Evolutionary conservation across 2,113 vertebrate genomes (phyloP).

Genomic region (Zosterops lateralis): DNA sequence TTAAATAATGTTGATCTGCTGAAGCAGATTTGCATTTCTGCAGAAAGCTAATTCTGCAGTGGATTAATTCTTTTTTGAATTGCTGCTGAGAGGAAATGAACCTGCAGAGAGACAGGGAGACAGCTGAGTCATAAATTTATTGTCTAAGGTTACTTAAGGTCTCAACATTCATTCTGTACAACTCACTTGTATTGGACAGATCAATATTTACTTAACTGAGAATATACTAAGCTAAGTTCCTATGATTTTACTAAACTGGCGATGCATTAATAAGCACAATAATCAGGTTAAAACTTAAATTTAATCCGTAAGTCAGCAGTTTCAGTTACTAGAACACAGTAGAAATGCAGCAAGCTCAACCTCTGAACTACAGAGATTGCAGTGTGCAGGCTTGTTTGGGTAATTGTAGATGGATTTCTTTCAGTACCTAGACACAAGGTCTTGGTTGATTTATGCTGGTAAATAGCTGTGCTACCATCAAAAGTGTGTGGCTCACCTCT

Average conservation of each 20-base stretch:
- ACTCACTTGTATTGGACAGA: background rate
- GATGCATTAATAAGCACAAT: background rate
- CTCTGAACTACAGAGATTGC: background rate
- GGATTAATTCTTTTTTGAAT: conserved; percentile 22
- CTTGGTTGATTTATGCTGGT: background rate
- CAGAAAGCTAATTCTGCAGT: conserved; percentile 11
- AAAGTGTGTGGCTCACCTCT: background rate
- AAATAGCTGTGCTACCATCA: background rate
- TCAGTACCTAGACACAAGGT: background rate
- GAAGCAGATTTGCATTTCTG: conserved; percentile 36
- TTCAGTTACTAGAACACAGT: background rate
- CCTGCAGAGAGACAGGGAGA: background rate
- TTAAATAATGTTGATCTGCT: background rate
- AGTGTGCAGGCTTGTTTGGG: background rate
- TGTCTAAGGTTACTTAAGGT: conserved; percentile 8
- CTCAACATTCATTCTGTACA: background rate
- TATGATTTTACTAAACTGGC: background rate
- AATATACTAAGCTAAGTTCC: background rate
- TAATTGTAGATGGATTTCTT: background rate
- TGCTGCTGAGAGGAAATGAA: conserved; percentile 29
- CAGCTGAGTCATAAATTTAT: background rate
- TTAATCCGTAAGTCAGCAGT: background rate
- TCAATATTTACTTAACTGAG: background rate
- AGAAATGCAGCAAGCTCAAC: background rate
- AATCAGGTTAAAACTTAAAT: background rate